phyloP scores from a whole-genome alignment of 2,888 invertebrate species.

The Melanostoma scalare region DNA sequence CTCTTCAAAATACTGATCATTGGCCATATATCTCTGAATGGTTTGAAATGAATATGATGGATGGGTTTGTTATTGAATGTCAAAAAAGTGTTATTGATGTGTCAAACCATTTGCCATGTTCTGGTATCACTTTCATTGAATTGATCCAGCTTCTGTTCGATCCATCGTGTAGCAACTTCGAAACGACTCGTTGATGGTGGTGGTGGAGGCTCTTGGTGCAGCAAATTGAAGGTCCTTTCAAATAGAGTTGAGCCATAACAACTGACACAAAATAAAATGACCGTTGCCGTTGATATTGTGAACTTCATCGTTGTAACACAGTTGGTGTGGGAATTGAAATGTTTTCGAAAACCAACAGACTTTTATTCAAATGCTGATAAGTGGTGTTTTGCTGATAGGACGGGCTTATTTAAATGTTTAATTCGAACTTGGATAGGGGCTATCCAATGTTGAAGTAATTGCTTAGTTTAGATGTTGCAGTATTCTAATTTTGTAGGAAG shows the following conservation, averaged over 20 bases:
- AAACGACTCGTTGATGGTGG: constrained; percentile 72
- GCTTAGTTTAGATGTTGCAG: constrained; percentile 23
- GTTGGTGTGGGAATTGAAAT: constrained; percentile 17
- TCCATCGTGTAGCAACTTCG: constrained; percentile 80
- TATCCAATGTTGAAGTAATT: constrained; percentile 23
- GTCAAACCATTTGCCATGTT: constrained; percentile 83
- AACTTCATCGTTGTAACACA: constrained; percentile 30
- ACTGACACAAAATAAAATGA: constrained; percentile 18
- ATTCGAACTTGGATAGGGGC: constrained; percentile 54
- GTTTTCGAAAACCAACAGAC: constrained; percentile 16
- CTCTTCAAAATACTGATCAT: constrained; percentile 81
- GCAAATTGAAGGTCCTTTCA: constrained; percentile 75
- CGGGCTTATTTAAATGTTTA: constrained; percentile 38
- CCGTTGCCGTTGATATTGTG: neutral
- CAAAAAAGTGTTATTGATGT: neutral
- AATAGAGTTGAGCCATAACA: constrained; percentile 74
- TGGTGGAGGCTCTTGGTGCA: constrained; percentile 82
- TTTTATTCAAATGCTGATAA: constrained; percentile 47
- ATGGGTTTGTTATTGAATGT: neutral
- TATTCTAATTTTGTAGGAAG: neutral
- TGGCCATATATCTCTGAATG: constrained; percentile 83
- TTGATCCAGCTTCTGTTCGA: constrained; percentile 85
- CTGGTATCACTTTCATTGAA: constrained; percentile 83
- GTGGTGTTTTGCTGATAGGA: constrained; percentile 30
- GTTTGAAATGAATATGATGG: neutral